Evolutionary conservation across 2,888 invertebrate genomes (phyloP).

Genomic region (Drosophila tanythrix): DNA sequence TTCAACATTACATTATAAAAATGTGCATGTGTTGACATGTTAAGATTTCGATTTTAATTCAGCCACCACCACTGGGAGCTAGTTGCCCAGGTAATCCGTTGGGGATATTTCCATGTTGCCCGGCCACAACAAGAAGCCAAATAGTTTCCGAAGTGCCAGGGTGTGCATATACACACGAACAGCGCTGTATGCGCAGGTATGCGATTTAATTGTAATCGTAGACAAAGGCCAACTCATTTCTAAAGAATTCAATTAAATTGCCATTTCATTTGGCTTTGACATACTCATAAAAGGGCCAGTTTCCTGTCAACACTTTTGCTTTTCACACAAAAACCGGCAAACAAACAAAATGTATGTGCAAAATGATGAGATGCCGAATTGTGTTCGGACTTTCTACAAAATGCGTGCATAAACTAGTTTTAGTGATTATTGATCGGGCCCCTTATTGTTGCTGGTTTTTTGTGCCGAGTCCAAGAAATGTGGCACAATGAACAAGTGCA

Average conservation of each 20-base stretch:
- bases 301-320: background rate
- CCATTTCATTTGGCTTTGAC: conserved; percentile 6
- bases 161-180: background rate
- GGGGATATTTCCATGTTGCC: conserved; percentile 16
- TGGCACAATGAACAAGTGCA: background rate
- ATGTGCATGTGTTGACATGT: conserved; percentile 70
- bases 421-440: background rate
- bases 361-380: background rate
- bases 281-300: background rate
- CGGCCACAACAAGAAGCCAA: conserved; percentile 1
- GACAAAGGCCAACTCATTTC: conserved; percentile 25
- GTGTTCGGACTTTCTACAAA: background rate
- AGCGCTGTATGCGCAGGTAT: background rate
- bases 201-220: conserved; percentile 15
- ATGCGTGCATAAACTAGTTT: background rate
- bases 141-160: conserved; percentile 3
- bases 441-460: background rate
- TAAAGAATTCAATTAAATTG: conserved; percentile 40
- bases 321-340: background rate
- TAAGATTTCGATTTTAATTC: conserved; percentile 72
- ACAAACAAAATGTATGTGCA: background rate
- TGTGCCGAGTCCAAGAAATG: background rate
- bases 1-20: conserved; percentile 55
- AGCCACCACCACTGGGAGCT: background rate
- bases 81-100: background rate